Base-by-base conservation (phyloP, 92 coral and sea anemone species). In the Ricordea florida region DNA sequence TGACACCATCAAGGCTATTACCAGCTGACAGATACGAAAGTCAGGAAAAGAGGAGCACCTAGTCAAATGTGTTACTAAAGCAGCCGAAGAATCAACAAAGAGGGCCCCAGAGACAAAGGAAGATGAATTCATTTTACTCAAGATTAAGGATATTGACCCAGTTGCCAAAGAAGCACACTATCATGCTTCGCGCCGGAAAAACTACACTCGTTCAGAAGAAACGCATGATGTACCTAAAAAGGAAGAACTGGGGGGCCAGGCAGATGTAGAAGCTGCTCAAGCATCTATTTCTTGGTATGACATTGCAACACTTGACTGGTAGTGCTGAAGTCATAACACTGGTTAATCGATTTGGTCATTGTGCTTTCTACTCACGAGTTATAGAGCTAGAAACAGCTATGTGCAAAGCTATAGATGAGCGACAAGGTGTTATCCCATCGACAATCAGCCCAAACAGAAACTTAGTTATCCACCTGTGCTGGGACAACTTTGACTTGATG, bases 111-210 rank as follows among this genome's bases (percentile, higher is more conserved):
- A 66, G 15, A 46, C 10, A 27, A 30, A 66, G 8, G 35, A 66
- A 47, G 59, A 66, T 22, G 58, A 46, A 41, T 28, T 21, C 10
- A 43, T 66, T 32, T 66, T 66, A 20, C 20, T 46, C 47, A 73
- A 58, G 70, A 11, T 73, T 9, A 10, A 24, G 26, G 66, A 24
- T 1, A 26, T 52, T 3, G 66, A 70, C 3, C 64, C 35, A 70
- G 80, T 41, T 4, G 80, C 68, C 3, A 36, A 45, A 43, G 80
- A 73, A 31, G 80, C 70, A 15, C 79, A 53, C 14, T 72, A 72
- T 56, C 69, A 72, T 40, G 18, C 45, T 18, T 52, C 66, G 9
- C 57, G 67, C 32, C 52, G 56, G 10, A 55, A 37, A 56, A 25
- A 38, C 11, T 72, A 57, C 56, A 72, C 79, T 56, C 66, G 79